These are phyloP conservation scores for Heterotilapia buettikoferi DNA, from an alignment of 2,113 vertebrate species.

Conservation along the genomic window DNA sequence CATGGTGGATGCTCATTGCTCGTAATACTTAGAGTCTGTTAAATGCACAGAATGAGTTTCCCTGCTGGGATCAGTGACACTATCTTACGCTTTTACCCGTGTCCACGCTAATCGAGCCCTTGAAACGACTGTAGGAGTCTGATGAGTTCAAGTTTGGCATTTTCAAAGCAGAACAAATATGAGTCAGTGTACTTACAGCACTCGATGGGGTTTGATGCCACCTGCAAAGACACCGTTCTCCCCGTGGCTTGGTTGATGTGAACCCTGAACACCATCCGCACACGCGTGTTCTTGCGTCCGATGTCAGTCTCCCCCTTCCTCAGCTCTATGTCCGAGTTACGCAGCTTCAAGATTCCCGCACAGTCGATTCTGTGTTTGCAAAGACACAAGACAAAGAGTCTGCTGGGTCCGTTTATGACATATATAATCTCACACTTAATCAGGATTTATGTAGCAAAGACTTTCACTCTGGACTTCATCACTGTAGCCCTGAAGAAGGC, in stretches of 20 bases:
- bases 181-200: conserved; percentile 84
- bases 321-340: conserved; percentile 93
- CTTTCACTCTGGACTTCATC: neutral
- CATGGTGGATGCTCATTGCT: neutral
- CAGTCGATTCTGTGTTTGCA: conserved; percentile 82
- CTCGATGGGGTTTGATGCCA: conserved; percentile 88
- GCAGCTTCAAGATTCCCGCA: conserved; percentile 89
- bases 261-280: conserved; percentile 89
- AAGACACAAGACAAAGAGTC: neutral
- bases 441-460: neutral
- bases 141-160: neutral
- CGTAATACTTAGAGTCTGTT: neutral
- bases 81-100: accelerated
- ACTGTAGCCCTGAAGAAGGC: neutral
- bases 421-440: neutral
- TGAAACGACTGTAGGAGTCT: neutral
- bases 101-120: neutral
- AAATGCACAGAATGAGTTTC: neutral
- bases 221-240: conserved; percentile 85
- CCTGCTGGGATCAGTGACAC: neutral
- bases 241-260: conserved; percentile 84
- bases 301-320: conserved; percentile 95
- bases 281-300: conserved; percentile 90
- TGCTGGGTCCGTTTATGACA: neutral
- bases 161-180: neutral